phyloP scores from a whole-genome alignment of 2,113 vertebrate species.

The Prunella himalayana region DNA sequence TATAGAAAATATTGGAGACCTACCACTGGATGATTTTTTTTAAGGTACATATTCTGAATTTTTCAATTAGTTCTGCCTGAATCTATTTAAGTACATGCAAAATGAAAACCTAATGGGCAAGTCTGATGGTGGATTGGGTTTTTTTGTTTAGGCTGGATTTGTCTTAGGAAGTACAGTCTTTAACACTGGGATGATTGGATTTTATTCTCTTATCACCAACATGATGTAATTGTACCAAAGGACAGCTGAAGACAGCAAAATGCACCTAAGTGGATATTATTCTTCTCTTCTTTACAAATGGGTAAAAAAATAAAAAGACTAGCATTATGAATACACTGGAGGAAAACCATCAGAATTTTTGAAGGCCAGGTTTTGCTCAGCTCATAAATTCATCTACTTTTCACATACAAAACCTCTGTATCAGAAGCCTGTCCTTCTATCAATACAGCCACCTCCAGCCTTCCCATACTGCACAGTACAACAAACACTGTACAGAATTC shows the following conservation, averaged over 20 bases:
- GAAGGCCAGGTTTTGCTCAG: background rate
- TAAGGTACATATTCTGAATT: background rate
- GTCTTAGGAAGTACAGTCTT: background rate
- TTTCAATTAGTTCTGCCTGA: background rate
- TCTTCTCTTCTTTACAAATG: background rate
- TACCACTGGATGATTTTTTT: background rate
- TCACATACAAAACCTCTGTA: background rate
- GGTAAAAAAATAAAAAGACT: background rate
- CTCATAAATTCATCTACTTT: background rate
- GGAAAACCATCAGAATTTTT: background rate
- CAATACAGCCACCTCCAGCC: background rate
- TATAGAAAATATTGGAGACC: background rate
- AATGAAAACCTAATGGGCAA: background rate
- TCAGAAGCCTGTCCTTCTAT: background rate
- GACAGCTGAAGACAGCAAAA: background rate
- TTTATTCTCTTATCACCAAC: background rate
- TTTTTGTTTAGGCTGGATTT: background rate
- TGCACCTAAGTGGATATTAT: background rate
- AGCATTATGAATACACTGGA: background rate
- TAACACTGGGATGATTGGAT: background rate
- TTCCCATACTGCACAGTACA: background rate
- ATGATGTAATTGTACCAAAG: background rate
- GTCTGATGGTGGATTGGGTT: background rate
- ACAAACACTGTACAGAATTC: background rate
- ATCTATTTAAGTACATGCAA: background rate